Base-by-base conservation (phyloP, 2,888 invertebrate genomes). In the Seira musarum region DNA sequence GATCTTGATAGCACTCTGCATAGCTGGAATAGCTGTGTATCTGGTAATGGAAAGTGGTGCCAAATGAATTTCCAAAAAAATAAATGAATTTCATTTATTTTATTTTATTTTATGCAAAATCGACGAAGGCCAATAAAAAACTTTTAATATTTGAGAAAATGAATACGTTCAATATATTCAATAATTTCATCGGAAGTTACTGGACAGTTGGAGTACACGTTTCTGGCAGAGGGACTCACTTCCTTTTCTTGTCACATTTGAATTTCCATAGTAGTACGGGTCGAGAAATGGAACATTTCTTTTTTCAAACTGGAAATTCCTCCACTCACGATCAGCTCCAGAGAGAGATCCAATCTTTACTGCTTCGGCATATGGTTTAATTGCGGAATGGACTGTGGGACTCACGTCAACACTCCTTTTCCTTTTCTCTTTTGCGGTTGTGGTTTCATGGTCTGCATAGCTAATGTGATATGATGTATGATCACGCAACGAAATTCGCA, bases 41-140 rank as follows among this genome's bases (percentile, higher is more conserved):
- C 17, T 78, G 40, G 67, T 78, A 10, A 19, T 10, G 0, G 78
- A 66, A 72, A 78, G 78, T 77, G n/a, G n/a, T n/a, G 78, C 77
- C 77, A 77, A 77, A 77, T 77, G 25, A 66, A 69, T 21, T 21
- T 17, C n/a, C n/a, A n/a, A n/a, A n/a, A n/a, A n/a, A n/a, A n/a
- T n/a, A n/a, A n/a, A n/a, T n/a, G n/a, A n/a, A n/a, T n/a, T n/a
- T n/a, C n/a, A n/a, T n/a, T n/a, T n/a, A n/a, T n/a, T n/a, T n/a
- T n/a, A n/a, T n/a, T n/a, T n/a, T n/a, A n/a, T n/a, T n/a, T n/a
- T n/a, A n/a, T n/a, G n/a, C n/a, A n/a, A n/a, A n/a, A n/a, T n/a
- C n/a, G n/a, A n/a, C n/a, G n/a, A n/a, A n/a, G n/a, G n/a, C n/a
- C n/a, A n/a, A n/a, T n/a, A n/a, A n/a, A n/a, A n/a, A n/a, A n/a